phyloP scores from a whole-genome alignment of 2,888 invertebrate species.

The Agrochola circellaris region DNA sequence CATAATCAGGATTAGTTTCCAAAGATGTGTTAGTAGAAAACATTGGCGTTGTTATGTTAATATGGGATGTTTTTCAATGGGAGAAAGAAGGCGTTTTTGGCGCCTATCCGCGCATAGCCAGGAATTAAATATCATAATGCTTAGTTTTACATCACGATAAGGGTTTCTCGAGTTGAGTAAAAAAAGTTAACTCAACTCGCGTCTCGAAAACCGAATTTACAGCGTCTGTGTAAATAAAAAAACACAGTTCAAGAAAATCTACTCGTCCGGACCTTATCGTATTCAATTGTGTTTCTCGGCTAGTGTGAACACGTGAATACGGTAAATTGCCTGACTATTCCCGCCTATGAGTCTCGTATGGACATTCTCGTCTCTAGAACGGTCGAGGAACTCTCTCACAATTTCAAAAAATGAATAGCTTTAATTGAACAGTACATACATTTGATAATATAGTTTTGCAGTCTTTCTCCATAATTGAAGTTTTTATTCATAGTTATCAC shows the following conservation, averaged over 20 bases:
- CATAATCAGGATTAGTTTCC: slow-evolving; percentile 7
- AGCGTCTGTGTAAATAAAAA: background rate
- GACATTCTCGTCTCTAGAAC: background rate
- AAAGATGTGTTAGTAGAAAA: slow-evolving; percentile 28
- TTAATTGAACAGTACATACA: no score
- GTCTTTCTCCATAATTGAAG: background rate
- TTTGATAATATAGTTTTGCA: background rate
- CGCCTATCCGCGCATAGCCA: background rate
- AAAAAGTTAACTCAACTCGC: background rate
- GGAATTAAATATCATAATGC: background rate
- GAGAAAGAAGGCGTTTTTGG: background rate
- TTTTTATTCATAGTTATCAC: slow-evolving; percentile 13
- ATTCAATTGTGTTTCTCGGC: background rate
- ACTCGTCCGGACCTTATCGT: background rate
- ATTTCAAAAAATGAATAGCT: background rate
- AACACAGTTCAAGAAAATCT: background rate
- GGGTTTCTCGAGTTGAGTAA: background rate
- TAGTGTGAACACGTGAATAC: background rate
- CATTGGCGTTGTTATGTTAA: slow-evolving; percentile 7
- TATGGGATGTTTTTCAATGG: slow-evolving; percentile 1
- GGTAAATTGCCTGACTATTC: background rate
- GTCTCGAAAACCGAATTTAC: background rate
- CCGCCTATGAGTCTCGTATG: background rate
- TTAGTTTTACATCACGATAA: background rate
- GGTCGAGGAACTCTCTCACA: background rate